A percentile compares a stretch with the other conserved stretches of the same genome.
phyloP scores from a whole-genome alignment of 2,113 vertebrate species.

The Casuarius casuarius region DNA sequence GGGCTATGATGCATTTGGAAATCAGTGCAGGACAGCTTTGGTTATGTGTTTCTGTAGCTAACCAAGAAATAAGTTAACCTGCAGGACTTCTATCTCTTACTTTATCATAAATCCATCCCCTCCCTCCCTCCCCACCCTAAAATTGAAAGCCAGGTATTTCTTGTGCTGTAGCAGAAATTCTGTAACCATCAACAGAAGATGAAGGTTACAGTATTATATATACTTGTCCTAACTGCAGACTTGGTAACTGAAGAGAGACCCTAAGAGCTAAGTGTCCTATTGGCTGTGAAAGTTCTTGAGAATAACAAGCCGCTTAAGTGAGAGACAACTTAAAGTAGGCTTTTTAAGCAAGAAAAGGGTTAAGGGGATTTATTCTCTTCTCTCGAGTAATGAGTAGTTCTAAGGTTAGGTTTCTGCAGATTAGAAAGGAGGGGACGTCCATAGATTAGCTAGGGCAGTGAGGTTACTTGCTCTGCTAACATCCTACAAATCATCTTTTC shows the following conservation, averaged over 20 bases:
- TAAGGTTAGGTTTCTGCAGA: constrained; percentile 70
- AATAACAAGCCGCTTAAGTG: neutral
- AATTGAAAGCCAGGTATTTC: neutral
- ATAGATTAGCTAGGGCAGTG: constrained; percentile 66
- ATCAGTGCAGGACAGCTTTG: neutral
- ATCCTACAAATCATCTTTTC: constrained; percentile 15
- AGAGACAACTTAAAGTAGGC: neutral
- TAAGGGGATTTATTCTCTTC: constrained; percentile 66
- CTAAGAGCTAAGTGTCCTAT: neutral
- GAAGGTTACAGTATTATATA: accelerated
- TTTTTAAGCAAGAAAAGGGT: constrained; percentile 53
- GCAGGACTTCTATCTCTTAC: neutral
- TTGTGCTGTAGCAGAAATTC: neutral
- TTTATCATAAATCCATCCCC: neutral
- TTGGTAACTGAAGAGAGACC: neutral
- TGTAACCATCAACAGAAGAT: neutral
- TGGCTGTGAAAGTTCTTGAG: neutral
- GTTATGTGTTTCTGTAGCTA: neutral
- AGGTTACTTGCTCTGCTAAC: constrained; percentile 68
- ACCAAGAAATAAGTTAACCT: constrained; percentile 5
- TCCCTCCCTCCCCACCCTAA: neutral
- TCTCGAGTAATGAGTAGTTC: constrained; percentile 46
- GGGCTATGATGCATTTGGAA: neutral
- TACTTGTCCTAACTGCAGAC: neutral
- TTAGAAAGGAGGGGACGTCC: constrained; percentile 78